Conservation (phyloP, 2,113 vertebrate species). For the Poecilia latipinna region DNA sequence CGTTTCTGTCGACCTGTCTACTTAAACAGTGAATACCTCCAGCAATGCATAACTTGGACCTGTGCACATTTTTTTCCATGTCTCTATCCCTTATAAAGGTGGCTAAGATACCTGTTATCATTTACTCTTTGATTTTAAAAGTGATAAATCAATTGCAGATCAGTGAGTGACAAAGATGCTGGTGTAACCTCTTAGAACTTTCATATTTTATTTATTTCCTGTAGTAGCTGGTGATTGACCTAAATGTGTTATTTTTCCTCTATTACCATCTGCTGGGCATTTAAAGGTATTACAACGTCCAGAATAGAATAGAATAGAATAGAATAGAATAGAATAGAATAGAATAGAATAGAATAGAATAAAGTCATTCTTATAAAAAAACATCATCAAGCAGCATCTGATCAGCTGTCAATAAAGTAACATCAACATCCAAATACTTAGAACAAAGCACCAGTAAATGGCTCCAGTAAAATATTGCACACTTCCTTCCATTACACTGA, state of each 20-base stretch:
- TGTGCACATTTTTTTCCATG: background rate
- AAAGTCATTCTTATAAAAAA: no score
- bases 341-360: background rate
- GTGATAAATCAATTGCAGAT: no score
- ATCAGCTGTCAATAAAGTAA: no score
- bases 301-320: background rate
- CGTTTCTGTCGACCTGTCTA: background rate
- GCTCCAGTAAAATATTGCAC: no score
- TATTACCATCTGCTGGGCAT: constrained; percentile 55
- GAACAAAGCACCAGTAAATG: no score
- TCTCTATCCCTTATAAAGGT: no score
- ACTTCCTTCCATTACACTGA: no score
- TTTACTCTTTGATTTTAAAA: background rate
- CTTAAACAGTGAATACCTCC: background rate
- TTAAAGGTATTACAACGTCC: background rate
- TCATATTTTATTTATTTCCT: background rate
- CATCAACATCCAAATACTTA: no score
- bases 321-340: background rate
- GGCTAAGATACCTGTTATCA: background rate
- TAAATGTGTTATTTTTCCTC: background rate
- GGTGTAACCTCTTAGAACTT: background rate
- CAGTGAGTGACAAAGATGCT: background rate
- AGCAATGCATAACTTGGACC: background rate
- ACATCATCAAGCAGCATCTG: no score
- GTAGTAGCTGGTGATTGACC: background rate